Base-by-base conservation (phyloP, 2,797 vertebrate species). In the Darevskia nairensis region DNA sequence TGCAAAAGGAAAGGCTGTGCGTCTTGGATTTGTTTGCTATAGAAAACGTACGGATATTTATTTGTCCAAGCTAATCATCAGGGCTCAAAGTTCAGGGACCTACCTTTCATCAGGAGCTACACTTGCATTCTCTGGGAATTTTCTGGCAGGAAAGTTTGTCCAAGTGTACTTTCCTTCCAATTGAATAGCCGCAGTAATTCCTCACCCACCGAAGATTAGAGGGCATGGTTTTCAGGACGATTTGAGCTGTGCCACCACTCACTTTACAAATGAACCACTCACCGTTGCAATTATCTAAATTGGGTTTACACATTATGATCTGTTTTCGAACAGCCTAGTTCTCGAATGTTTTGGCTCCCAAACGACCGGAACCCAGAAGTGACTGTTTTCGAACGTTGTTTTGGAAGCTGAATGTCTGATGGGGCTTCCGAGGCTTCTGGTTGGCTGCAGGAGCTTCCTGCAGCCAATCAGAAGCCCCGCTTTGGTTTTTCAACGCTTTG, bases 11-110 rank as follows among this genome's bases (percentile, higher is more conserved):
- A 83, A 85, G 7, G 10, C 81, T 78, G 8, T 0, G 74, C 59
- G 59, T 59, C 74, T 41, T 85, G 5, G 27, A 66, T 91, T 86
- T 91, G n/a, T 80, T 91, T 94, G 79, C 85, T n/a, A 46, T 15
- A 8, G 32, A 23, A 35, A 86, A 79, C 92, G n/a, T 74, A 89
- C 90, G 41, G 81, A 90, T 39, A 77, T 85, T 87, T 23, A 17
- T 81, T 82, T 88, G 5, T 90, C 66, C 59, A 82, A 91, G 19
- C 75, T 8, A 32, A 59, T 74, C 75, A 13, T 80, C 75, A 44
- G 10, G 59, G 19, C 39, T 85, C 79, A 80, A 85, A 69, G 27
- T 74, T 9, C 88, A 87, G 32, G 72, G 87, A 84, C 74, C 64
- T 82, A 44, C 27, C 71, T 80, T 74, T 61, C 39, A 85, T 50